A percentile compares a stretch with the other conserved stretches of the same genome.
phyloP scores from a whole-genome alignment of 1,140 invertebrate species.

The Gonatopus flavifemur region DNA sequence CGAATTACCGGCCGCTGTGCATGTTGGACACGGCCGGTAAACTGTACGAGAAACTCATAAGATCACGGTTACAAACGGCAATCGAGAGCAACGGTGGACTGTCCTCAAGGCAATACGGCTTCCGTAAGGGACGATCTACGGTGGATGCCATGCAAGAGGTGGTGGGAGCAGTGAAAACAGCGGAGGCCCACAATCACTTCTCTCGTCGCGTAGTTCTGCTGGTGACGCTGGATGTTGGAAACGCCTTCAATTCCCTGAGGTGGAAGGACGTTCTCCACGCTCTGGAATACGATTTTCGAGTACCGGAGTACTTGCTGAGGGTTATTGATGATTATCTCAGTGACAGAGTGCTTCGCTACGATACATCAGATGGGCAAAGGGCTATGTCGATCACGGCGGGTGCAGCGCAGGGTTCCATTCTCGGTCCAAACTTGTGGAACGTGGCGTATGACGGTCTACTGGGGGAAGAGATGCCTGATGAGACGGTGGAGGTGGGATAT shows the following conservation, averaged over 20 bases:
- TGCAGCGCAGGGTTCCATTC: conserved; percentile 35
- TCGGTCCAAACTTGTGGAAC: conserved; percentile 42
- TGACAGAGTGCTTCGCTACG: no score
- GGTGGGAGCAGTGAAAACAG: conserved; percentile 1
- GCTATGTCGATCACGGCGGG: conserved; percentile 14
- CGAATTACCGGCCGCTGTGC: not conserved
- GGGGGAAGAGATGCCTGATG: conserved; percentile 21
- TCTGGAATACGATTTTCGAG: conserved; percentile 5
- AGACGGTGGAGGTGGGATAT: conserved; percentile 23
- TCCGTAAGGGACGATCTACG: conserved; percentile 23
- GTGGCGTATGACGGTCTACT: conserved; percentile 36
- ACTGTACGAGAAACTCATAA: not conserved
- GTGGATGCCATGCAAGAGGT: conserved; percentile 17
- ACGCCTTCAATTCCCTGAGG: conserved; percentile 30
- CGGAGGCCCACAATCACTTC: not conserved
- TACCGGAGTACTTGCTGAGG: conserved; percentile 13
- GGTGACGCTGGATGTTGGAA: conserved; percentile 28
- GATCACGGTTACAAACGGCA: conserved; percentile 1
- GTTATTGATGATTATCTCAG: conserved; percentile 20
- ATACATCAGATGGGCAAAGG: not conserved
- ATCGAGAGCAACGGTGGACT: conserved; percentile 5
- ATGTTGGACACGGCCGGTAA: not conserved
- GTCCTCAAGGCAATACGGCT: conserved; percentile 22
- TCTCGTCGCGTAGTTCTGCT: not conserved
- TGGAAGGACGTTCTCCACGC: conserved; percentile 24